phyloP scores from a whole-genome alignment of 2,888 invertebrate species.

The Pharmacophagus antenor region DNA sequence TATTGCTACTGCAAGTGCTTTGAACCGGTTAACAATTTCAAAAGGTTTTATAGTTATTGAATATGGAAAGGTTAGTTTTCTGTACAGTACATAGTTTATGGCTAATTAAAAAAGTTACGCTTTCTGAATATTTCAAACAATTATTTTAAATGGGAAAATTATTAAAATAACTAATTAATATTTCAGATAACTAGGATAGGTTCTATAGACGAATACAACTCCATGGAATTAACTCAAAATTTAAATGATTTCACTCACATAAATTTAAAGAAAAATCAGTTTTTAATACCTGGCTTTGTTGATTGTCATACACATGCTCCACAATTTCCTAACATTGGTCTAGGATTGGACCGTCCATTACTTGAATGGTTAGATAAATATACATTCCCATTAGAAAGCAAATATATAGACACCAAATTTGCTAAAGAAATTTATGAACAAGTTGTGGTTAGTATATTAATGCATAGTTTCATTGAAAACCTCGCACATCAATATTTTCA shows the following conservation, averaged over 20 bases:
- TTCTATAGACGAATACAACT: conserved; percentile 44
- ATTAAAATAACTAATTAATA: conserved; percentile 13
- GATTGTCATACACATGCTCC: conserved; percentile 96
- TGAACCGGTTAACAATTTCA: conserved; percentile 50
- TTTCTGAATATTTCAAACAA: not conserved
- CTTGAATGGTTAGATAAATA: conserved; percentile 92
- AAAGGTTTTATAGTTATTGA: conserved; percentile 80
- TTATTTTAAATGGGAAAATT: not conserved
- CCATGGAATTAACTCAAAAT: conserved; percentile 37
- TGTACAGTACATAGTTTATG: not conserved
- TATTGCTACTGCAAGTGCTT: conserved; percentile 50
- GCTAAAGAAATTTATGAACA: conserved; percentile 86
- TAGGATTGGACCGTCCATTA: conserved; percentile 89
- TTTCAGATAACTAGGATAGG: conserved; percentile 57
- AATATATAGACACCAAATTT: conserved; percentile 84
- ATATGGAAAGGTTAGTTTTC: conserved; percentile 78
- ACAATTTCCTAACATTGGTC: conserved; percentile 92
- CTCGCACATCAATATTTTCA: not conserved
- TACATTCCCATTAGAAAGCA: conserved; percentile 91
- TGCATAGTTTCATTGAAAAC: not conserved
- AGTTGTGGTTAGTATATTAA: conserved; percentile 86
- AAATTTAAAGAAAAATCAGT: conserved; percentile 71
- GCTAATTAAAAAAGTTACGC: not conserved
- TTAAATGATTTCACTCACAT: conserved; percentile 46
- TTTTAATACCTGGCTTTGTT: conserved; percentile 92